Base-by-base conservation (phyloP, 1,140 invertebrate genomes). In the Euura lappo region DNA sequence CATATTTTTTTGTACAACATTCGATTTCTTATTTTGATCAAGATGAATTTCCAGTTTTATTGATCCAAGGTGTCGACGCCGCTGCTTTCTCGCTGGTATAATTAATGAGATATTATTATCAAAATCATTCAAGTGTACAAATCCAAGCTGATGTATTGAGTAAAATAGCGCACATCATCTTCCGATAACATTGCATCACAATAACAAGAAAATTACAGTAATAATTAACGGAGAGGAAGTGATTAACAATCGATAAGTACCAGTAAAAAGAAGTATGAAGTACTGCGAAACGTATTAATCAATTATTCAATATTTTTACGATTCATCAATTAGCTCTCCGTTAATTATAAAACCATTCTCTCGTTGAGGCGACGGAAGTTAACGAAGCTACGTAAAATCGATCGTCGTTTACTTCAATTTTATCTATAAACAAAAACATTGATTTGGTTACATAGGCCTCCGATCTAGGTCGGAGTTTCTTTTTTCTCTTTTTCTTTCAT, bases 361-460 rank as follows among this genome's bases (percentile, higher is more conserved):
- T 68, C 10, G 13, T 42, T 42, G 10, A 11, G 7, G 44, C 8
- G 44, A 68, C 44, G 28, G 28, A 28, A 28, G 8, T 42, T 43
- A 6, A 28, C 66, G 66, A 28, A 28, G 44, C 8, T 68, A 68
- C 66, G 10, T 68, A 68, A 68, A 28, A 42, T 28, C 42, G 13
- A 28, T 68, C 10, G 44, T 42, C 13, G 66, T 68, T 68, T 8
- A 11, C 45, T 47, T 28, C 10, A 70, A 28, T 70, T 70, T 45
- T 44, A 46, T 45, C 8, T 60, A n/a, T 60, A 60, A 46, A 70
- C n/a, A 44, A 45, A 46, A 70, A 70, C 69, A 70, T 70, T 70
- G 69, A 70, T 70, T 44, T 70, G 44, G 69, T 47, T 70, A 70
- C 45, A 47, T 47, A 70, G 69, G 44, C 11, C 69, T 70, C 69